phyloP scores from a whole-genome alignment of 2,113 vertebrate species.

The Trogon surrucura region DNA sequence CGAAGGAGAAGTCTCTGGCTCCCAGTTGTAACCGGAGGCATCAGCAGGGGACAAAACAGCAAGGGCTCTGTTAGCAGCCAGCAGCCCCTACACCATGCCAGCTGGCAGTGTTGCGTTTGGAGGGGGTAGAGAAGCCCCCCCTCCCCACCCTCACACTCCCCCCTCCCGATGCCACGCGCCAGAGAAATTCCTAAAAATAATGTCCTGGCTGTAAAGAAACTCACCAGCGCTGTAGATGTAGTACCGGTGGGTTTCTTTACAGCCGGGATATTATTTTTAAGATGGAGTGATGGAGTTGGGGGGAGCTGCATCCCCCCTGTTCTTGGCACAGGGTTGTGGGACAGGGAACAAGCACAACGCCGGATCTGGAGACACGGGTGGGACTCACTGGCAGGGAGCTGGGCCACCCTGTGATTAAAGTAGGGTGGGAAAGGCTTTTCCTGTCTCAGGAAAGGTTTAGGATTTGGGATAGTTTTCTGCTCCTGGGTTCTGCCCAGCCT shows the following conservation, averaged over 20 bases:
- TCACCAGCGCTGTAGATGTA: background rate
- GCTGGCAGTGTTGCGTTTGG: background rate
- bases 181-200: conserved; percentile 62
- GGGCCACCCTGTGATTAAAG: conserved; percentile 48
- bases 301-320: background rate
- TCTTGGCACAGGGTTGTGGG: background rate
- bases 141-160: background rate
- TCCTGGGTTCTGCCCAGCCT: background rate
- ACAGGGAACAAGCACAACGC: background rate
- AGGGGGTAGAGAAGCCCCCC: background rate
- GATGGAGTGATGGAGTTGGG: background rate
- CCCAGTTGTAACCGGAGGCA: conserved; percentile 21
- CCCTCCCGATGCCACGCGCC: background rate
- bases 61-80: conserved; percentile 61
- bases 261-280: background rate
- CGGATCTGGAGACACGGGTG: background rate
- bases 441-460: background rate
- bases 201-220: background rate
- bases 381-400: background rate
- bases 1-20: conserved; percentile 35
- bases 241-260: background rate
- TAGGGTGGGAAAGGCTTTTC: conserved; percentile 40
- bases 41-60: conserved; percentile 42
- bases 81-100: background rate
- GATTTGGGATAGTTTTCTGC: conserved; percentile 35